Evolutionary conservation across 2,113 vertebrate species (phyloP).

Genomic region (Tupaia tana): DNA sequence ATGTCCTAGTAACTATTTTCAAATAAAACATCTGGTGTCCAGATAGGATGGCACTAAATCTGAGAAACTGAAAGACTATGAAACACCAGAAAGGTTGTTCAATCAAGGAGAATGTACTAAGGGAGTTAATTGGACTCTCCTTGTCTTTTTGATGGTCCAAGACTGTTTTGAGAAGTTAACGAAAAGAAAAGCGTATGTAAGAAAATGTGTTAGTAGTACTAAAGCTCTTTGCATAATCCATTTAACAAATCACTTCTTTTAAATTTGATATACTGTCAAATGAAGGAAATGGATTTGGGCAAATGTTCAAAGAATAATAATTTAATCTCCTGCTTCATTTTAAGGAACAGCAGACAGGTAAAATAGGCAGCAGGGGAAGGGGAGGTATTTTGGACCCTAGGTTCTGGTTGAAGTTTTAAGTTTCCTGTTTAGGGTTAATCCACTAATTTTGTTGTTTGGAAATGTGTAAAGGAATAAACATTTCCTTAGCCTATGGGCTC

Average conservation of each 20-base stretch:
- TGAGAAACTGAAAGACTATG: slow-evolving; percentile 53
- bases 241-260: slow-evolving; percentile 62
- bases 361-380: neutral
- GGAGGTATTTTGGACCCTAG: neutral
- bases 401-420: neutral
- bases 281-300: neutral
- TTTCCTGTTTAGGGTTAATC: neutral
- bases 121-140: slow-evolving; percentile 51
- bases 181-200: neutral
- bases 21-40: slow-evolving; percentile 80
- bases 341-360: neutral
- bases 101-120: slow-evolving; percentile 68
- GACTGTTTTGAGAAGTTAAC: slow-evolving; percentile 58
- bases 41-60: slow-evolving; percentile 75
- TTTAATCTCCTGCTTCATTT: slow-evolving; percentile 37
- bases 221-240: slow-evolving; percentile 67
- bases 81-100: slow-evolving; percentile 56
- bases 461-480: neutral
- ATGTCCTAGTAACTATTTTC: slow-evolving; percentile 74
- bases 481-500: neutral
- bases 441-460: neutral
- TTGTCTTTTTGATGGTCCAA: slow-evolving; percentile 51
- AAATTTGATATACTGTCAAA: slow-evolving; percentile 18
- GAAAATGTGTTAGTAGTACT: slow-evolving; percentile 26
- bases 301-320: slow-evolving; percentile 60